Percentiles rank a stretch among this genome's conserved stretches.
Conservation (phyloP, 2,888 invertebrate species). For the Lycocerus yunnanus region DNA sequence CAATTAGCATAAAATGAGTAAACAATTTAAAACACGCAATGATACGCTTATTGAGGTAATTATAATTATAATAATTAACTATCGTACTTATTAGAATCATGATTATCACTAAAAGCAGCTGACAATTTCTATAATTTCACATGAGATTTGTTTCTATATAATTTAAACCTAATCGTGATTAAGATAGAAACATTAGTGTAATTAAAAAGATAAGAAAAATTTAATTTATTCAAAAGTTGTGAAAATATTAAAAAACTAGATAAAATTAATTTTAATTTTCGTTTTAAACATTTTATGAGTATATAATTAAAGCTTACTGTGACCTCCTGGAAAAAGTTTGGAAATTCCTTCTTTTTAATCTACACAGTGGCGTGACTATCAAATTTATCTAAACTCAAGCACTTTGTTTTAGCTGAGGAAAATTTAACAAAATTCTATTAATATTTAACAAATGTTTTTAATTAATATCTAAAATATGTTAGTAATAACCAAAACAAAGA, state of each 20-base stretch:
- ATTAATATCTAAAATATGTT: no score
- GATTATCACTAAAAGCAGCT: constrained; percentile 38
- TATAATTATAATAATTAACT: constrained; percentile 39
- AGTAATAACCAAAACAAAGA: no score
- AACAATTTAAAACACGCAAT: constrained; percentile 35
- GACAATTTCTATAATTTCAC: constrained; percentile 35
- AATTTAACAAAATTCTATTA: no score
- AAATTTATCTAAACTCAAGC: no score
- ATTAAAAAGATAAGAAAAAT: neutral
- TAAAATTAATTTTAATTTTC: no score
- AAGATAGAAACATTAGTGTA: neutral
- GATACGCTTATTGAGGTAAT: constrained; percentile 34
- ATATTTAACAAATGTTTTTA: no score
- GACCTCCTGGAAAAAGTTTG: no score
- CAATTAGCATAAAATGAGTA: constrained; percentile 8
- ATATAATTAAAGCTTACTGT: no score
- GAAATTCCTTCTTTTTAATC: no score
- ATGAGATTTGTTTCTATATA: constrained; percentile 27
- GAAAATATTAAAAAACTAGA: neutral
- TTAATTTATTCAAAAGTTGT: neutral
- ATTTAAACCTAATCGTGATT: constrained; percentile 8
- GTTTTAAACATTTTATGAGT: no score
- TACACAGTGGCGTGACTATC: no score
- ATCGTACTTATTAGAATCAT: constrained; percentile 33
- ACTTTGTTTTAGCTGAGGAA: no score